Percentiles rank a stretch among this genome's conserved stretches.
phyloP scores from a whole-genome alignment of 2,888 invertebrate species.

The Cosmia trapezina region DNA sequence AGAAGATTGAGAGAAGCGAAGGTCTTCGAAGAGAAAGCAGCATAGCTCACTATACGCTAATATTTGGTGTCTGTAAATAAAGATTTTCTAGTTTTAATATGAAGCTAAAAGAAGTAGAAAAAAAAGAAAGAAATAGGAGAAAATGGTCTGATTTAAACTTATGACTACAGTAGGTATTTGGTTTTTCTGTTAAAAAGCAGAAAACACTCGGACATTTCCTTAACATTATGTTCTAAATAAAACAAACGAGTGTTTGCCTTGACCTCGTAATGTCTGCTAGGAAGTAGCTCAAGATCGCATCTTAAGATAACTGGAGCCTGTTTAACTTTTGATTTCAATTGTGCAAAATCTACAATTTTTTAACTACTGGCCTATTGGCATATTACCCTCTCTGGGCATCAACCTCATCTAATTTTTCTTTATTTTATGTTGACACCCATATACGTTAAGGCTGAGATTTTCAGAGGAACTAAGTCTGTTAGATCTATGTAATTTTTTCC shows the following conservation, averaged over 20 bases:
- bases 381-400: not conserved
- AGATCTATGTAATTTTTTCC: too few relatives aligned
- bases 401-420: not conserved
- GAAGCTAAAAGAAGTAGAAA: not conserved
- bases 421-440: not conserved
- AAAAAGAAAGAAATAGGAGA: not conserved
- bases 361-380: not conserved
- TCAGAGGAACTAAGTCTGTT: too few relatives aligned
- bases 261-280: conserved; percentile 23
- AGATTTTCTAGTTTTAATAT: not conserved
- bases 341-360: not conserved
- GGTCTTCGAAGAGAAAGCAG: conserved; percentile 47
- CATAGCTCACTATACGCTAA: conserved; percentile 15
- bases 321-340: conserved; percentile 24
- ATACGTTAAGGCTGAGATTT: not conserved
- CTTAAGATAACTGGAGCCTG: conserved; percentile 34
- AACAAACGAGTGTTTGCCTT: conserved; percentile 17
- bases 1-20: conserved; percentile 12
- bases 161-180: not conserved
- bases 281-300: conserved; percentile 52
- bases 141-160: not conserved
- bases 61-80: conserved; percentile 45
- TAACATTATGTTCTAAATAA: conserved; percentile 36
- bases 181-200: not conserved
- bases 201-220: conserved; percentile 20